These are phyloP conservation scores for Pituophis catenifer DNA, from an alignment of 2,113 vertebrate genomes.

Conservation along the genomic window DNA sequence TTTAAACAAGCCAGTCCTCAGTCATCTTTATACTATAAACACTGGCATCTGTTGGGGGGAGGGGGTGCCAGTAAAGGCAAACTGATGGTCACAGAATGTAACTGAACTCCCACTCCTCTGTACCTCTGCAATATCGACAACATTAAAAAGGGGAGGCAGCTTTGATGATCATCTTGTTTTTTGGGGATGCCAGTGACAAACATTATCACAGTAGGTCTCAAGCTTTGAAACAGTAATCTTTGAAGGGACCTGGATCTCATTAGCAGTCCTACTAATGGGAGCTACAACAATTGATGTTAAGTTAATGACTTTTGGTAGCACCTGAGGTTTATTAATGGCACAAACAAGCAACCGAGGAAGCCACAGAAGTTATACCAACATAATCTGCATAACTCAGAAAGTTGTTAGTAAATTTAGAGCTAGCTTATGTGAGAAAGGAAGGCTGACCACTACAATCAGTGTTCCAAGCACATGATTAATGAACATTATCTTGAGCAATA, in stretches of 20 bases:
- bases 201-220: not conserved
- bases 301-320: slow-evolving; percentile 1
- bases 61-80: not conserved
- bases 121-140: not conserved
- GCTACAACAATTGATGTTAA: not conserved
- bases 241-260: rapidly evolving
- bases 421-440: not conserved
- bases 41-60: not conserved
- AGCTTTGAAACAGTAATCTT: too few species aligned
- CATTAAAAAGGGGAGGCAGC: not conserved
- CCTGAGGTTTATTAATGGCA: not conserved
- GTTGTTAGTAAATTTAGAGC: not conserved
- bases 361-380: not conserved
- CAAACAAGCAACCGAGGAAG: not conserved
- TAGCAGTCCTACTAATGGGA: rapidly evolving
- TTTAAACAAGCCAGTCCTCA: not conserved
- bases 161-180: not conserved
- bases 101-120: not conserved
- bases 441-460: not conserved
- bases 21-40: not conserved
- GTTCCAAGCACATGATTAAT: not conserved
- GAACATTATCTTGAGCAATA: not conserved
- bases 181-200: not conserved
- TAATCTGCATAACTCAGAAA: not conserved
- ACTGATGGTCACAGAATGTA: not conserved